Conservation (phyloP, 2,888 invertebrate species). For the Drosophila maculinotata region DNA sequence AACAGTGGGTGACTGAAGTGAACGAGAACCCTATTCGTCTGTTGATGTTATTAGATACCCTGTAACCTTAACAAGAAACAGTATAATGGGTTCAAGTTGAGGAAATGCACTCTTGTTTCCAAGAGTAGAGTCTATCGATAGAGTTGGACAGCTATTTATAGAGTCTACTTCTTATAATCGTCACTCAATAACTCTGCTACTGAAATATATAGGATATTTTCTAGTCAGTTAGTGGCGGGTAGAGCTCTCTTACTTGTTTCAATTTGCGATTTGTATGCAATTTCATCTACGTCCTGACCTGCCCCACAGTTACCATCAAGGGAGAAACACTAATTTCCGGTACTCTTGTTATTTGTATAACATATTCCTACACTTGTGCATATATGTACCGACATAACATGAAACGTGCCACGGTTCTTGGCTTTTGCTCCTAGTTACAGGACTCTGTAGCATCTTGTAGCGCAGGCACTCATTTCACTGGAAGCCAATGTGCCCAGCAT, state of each 20-base stretch:
- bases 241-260: conserved; percentile 46
- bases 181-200: too few relatives aligned
- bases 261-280: conserved; percentile 70
- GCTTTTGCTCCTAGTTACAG: conserved; percentile 25
- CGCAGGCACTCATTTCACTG: conserved; percentile 10
- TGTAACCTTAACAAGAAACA: not conserved
- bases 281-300: conserved; percentile 23
- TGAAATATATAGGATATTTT: conserved; percentile 4
- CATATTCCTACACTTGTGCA: conserved; percentile 2
- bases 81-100: not conserved
- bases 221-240: not conserved
- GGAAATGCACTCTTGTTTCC: too few relatives aligned
- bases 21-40: not conserved
- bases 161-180: too few relatives aligned
- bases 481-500: conserved; percentile 17
- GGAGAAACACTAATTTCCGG: conserved; percentile 30
- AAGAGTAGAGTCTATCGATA: too few relatives aligned
- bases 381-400: conserved; percentile 1
- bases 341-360: conserved; percentile 43
- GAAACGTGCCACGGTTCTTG: conserved; percentile 55
- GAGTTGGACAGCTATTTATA: too few relatives aligned
- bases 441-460: conserved; percentile 38
- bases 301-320: conserved; percentile 20
- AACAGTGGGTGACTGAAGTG: conserved; percentile 1
- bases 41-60: conserved; percentile 34